These are phyloP conservation scores for Holacanthus passer DNA, from an alignment of 2,113 vertebrate genomes.

Conservation along the genomic window DNA sequence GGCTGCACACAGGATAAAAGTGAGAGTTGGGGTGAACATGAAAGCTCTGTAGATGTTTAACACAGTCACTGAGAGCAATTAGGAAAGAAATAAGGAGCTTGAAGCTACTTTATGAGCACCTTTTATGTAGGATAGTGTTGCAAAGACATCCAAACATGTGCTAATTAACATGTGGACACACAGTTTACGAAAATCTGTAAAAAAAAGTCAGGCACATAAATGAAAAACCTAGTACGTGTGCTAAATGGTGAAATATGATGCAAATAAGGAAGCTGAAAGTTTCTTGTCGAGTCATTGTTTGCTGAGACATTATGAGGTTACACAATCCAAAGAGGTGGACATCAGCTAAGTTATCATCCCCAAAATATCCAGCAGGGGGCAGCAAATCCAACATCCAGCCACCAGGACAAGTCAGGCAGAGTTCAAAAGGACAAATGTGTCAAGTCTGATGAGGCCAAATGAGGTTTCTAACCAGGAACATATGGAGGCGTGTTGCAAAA, in stretches of 20 bases:
- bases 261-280: neutral
- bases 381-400: slow-evolving; percentile 29
- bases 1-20: slow-evolving; percentile 72
- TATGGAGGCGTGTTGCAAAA: neutral
- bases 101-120: slow-evolving; percentile 15
- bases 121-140: slow-evolving; percentile 10
- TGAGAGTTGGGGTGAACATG: neutral
- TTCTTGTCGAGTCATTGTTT: slow-evolving; percentile 66
- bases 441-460: neutral
- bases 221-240: neutral
- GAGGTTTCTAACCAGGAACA: slow-evolving; percentile 10
- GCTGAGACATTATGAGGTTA: slow-evolving; percentile 41
- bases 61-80: neutral
- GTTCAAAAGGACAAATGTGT: slow-evolving; percentile 51
- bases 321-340: slow-evolving; percentile 42
- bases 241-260: neutral
- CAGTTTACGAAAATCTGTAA: neutral
- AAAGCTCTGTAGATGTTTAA: neutral
- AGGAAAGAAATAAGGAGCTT: neutral
- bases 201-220: neutral
- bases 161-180: neutral
- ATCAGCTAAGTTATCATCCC: neutral
- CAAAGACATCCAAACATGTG: neutral
- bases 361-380: slow-evolving; percentile 64
- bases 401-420: neutral